Evolutionary conservation across 2,113 vertebrate species (phyloP).

Genomic region (Daubentonia madagascariensis): DNA sequence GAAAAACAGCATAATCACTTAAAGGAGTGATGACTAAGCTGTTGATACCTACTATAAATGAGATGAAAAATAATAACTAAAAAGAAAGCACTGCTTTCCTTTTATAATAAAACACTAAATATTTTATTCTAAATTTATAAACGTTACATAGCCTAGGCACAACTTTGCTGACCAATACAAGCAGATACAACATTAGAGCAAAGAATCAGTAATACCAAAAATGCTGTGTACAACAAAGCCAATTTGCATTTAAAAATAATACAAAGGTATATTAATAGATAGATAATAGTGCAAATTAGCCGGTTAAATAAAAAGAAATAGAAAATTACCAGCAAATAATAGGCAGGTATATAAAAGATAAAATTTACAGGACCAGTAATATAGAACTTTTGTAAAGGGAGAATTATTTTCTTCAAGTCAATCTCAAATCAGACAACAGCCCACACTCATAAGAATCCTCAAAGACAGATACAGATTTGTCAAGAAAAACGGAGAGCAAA

Average conservation of each 20-base stretch:
- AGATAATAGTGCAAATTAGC: neutral
- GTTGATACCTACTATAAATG: neutral
- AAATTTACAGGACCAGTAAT: neutral
- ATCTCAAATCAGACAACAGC: neutral
- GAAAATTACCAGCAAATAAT: neutral
- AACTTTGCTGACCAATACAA: neutral
- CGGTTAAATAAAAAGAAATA: neutral
- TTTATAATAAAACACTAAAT: neutral
- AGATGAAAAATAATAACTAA: neutral
- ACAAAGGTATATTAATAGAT: neutral
- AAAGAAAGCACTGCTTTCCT: neutral
- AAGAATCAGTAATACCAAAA: neutral
- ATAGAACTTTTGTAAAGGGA: neutral
- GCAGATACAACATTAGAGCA: neutral
- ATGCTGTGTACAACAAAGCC: neutral
- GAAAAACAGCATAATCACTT: neutral
- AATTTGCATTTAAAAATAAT: neutral
- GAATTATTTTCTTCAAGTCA: neutral
- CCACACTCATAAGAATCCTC: neutral
- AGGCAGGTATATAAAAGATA: neutral
- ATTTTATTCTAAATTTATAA: neutral
- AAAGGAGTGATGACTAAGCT: neutral
- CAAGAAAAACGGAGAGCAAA: neutral
- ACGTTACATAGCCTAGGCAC: too few relatives aligned
- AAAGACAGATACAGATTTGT: neutral